Base-by-base conservation (phyloP, 1,140 invertebrate species). In the Calephelis nemesis region DNA sequence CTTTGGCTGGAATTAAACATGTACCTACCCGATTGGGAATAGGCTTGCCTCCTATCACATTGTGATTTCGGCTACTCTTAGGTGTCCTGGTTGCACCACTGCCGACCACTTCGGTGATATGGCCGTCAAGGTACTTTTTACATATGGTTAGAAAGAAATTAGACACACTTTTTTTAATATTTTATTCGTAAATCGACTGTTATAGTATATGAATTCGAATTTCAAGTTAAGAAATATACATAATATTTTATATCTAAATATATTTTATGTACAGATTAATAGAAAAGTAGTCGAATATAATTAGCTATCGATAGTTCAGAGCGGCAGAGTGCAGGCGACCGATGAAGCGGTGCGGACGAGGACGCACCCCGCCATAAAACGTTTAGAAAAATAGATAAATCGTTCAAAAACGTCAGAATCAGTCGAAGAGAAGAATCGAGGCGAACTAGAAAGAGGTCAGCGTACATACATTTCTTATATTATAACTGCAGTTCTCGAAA, bases 381-480 rank as follows among this genome's bases (percentile, higher is more conserved):
- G 80, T 91, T 81, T 91, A 91, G 89, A 91, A 91, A 91, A 91
- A 91, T 91, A 91, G 87, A 91, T 91, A 91, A 91, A 91, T 91
- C 87, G 87, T 79, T 91, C 89, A 90, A 91, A 91, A 90, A 90
- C 79, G 84, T 89, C 83, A 90, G 85, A 84, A 79, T 89, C 85
- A 90, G 89, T 90, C 89, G 83, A 87, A 81, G 87, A 79, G 83
- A 89, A 81, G 88, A 84, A 87, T 85, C 81, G 7, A 84, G 78
- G 79, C 66, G 78, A 77, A 75, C 77, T 69, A 68, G 73, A 76
- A 82, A 86, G 76, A 66, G 82, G 83, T 49, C 72, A 78, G 74
- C 76, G 75, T 75, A 60, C 62, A 62, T 39, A 70, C 68, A 45
- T 6, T 45, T 45, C 42, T 0, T 6, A 0, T 45, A 45, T 45